A percentile compares a stretch with the other conserved stretches of the same genome.
phyloP scores from a whole-genome alignment of 2,113 vertebrate species.

The Caracal caracal region DNA sequence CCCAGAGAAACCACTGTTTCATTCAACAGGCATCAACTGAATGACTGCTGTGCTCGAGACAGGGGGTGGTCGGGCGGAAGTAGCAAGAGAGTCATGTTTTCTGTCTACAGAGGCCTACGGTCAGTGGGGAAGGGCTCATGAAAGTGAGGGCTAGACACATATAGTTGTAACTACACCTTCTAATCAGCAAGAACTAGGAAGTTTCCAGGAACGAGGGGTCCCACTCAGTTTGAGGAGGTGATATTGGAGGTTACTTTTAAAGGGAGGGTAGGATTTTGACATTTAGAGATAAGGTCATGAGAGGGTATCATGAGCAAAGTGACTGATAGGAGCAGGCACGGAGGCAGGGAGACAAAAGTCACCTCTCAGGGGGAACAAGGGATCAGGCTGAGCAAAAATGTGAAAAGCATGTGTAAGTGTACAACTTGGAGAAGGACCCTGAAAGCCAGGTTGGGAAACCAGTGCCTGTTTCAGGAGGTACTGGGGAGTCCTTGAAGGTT shows the following conservation, averaged over 20 bases:
- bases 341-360: not conserved
- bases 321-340: not conserved
- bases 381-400: not conserved
- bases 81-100: not conserved
- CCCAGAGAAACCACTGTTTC: constrained; percentile 57
- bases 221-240: not conserved
- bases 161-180: not conserved
- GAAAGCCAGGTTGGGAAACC: not conserved
- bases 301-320: not conserved
- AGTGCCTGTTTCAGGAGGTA: not conserved
- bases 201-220: not conserved
- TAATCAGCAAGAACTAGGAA: not conserved
- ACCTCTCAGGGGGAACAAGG: not conserved
- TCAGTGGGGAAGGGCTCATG: not conserved
- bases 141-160: not conserved
- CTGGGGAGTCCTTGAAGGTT: not conserved
- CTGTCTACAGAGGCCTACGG: not conserved
- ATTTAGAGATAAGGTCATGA: not conserved
- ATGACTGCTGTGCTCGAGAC: not conserved
- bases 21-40: constrained; percentile 22
- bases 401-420: not conserved
- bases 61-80: not conserved
- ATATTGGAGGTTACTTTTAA: not conserved
- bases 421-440: not conserved
- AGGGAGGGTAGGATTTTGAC: not conserved